phyloP scores from a whole-genome alignment of 1,140 invertebrate genomes.

The Drosophila trapezifrons region DNA sequence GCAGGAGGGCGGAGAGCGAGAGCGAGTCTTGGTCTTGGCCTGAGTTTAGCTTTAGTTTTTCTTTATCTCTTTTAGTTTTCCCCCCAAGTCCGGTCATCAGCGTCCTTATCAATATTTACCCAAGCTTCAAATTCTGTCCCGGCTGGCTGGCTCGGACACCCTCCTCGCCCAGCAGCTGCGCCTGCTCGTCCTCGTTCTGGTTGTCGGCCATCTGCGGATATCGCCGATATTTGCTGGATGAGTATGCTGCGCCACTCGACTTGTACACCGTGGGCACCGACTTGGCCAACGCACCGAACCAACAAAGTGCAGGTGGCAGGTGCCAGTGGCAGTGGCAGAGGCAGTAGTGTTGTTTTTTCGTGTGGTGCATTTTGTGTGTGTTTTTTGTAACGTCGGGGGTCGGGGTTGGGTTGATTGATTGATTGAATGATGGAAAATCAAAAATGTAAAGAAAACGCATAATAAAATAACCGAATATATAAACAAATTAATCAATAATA shows the following conservation, averaged over 20 bases:
- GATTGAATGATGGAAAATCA: slow-evolving; percentile 64
- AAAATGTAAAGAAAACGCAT: slow-evolving; percentile 70
- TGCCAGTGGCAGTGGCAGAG: slow-evolving; percentile 19
- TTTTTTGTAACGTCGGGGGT: slow-evolving; percentile 44
- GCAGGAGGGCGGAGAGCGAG: slow-evolving; percentile 62
- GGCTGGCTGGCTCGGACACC: slow-evolving; percentile 95
- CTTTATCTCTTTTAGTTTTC: slow-evolving; percentile 50
- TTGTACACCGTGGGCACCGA: slow-evolving; percentile 82
- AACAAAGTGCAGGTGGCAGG: slow-evolving; percentile 26
- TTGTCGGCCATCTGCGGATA: slow-evolving; percentile 93
- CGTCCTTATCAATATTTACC: slow-evolving; percentile 87
- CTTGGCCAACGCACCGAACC: slow-evolving; percentile 78
- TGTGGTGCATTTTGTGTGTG: slow-evolving; percentile 34
- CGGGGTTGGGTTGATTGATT: slow-evolving; percentile 35
- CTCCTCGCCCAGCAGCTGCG: slow-evolving; percentile 97
- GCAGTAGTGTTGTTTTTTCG: slow-evolving; percentile 30
- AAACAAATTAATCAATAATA: slow-evolving; percentile 23
- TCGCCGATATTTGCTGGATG: slow-evolving; percentile 81
- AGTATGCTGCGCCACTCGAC: slow-evolving; percentile 62
- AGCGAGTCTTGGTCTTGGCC: slow-evolving; percentile 43
- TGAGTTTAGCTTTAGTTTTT: slow-evolving; percentile 51
- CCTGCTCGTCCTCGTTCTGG: slow-evolving; percentile 96
- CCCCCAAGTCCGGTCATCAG: slow-evolving; percentile 24
- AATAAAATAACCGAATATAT: slow-evolving; percentile 64
- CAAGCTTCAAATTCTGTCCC: slow-evolving; percentile 94